Evolutionary conservation across 1,140 invertebrate genomes (phyloP).

Genomic region (Physella acuta): DNA sequence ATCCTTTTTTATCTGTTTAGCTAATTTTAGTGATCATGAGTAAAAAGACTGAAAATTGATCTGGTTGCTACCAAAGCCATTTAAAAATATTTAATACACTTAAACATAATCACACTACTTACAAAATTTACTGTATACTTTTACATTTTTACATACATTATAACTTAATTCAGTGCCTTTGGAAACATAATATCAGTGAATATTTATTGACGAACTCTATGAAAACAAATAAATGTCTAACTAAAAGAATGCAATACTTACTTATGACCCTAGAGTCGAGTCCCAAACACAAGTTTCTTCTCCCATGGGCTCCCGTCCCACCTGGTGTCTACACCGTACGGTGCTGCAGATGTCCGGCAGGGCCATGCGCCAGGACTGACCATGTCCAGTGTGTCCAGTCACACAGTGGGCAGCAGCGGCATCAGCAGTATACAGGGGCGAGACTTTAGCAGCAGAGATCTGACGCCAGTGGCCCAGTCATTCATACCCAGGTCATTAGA

Average conservation of each 20-base stretch:
- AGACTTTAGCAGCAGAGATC: constrained; percentile 35
- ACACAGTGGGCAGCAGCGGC: constrained; percentile 48
- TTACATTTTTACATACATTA: no score
- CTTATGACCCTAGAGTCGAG: constrained; percentile 7
- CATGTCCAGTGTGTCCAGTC: constrained; percentile 26
- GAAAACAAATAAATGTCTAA: no score
- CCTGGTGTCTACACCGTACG: constrained; percentile 44
- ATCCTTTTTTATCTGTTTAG: not conserved
- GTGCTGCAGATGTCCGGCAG: constrained; percentile 21
- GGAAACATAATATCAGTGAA: no score
- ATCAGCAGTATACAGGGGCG: constrained; percentile 50
- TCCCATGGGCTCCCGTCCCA: constrained; percentile 30
- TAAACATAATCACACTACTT: no score
- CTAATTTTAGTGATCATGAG: no score
- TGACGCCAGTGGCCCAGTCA: constrained; percentile 45
- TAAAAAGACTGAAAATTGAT: no score
- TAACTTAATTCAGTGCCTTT: no score
- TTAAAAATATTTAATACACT: no score
- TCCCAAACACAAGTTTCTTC: constrained; percentile 34
- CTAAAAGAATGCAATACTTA: no score
- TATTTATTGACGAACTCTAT: no score
- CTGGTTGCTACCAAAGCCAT: no score
- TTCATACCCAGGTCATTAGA: constrained; percentile 44
- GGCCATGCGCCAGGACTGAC: not conserved
- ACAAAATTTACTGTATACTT: no score